phyloP scores from a whole-genome alignment of 1,140 invertebrate genomes.

The Capitella teleta region DNA sequence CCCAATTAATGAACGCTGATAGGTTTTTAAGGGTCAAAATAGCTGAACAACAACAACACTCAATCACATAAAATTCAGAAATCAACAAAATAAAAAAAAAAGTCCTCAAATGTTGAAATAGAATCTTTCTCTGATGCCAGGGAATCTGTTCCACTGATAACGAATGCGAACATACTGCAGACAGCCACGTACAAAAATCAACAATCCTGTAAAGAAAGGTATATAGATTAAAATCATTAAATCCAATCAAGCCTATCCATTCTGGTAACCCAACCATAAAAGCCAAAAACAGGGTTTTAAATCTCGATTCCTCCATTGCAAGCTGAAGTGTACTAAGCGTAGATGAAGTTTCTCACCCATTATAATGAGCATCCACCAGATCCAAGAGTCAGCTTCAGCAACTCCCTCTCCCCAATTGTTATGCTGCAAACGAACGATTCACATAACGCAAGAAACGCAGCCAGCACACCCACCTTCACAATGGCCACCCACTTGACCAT shows the following conservation, averaged over 20 bases:
- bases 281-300: background rate
- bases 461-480: constrained; percentile 52
- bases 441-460: background rate
- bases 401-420: constrained; percentile 30
- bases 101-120: too few species aligned
- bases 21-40: too few species aligned
- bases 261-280: background rate
- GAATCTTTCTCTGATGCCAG: too few species aligned
- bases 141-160: constrained; percentile 69
- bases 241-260: background rate
- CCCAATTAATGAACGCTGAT: too few species aligned
- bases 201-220: constrained; percentile 51
- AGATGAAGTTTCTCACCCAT: constrained; percentile 22
- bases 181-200: constrained; percentile 75
- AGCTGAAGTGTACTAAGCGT: background rate
- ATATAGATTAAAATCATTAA: background rate
- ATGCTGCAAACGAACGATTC: constrained; percentile 20
- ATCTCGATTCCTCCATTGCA: background rate
- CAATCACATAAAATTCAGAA: too few species aligned
- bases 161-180: constrained; percentile 83
- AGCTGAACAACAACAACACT: too few species aligned
- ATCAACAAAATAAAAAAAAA: too few species aligned
- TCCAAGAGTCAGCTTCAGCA: constrained; percentile 34
- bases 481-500: constrained; percentile 89
- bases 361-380: constrained; percentile 37